Percentiles rank a stretch among this genome's conserved stretches.
phyloP scores from a whole-genome alignment of 2,888 invertebrate genomes.

The Xylophagus ater region DNA sequence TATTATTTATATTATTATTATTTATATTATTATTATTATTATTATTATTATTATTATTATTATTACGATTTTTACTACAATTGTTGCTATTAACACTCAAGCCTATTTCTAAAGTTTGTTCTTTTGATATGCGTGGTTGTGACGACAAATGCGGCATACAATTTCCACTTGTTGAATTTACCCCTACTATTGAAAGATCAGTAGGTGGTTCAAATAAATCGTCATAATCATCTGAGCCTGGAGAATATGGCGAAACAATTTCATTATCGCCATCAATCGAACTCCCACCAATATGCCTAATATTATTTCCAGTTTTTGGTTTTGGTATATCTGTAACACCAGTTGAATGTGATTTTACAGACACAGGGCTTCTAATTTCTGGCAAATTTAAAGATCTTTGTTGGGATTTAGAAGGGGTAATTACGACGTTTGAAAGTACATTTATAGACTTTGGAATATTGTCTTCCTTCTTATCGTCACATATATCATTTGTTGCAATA shows the following conservation, averaged over 20 bases:
- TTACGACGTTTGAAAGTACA: conserved; percentile 34
- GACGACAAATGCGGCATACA: background rate
- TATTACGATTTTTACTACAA: too few species aligned
- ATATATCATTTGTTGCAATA: background rate
- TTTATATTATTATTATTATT: background rate
- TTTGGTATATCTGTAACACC: conserved; percentile 21
- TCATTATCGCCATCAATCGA: conserved; percentile 51
- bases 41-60: too few species aligned
- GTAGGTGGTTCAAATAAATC: conserved; percentile 73
- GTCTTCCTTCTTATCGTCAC: conserved; percentile 1
- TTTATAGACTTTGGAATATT: conserved; percentile 23
- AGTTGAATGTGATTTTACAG: conserved; percentile 11
- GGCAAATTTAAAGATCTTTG: conserved; percentile 26
- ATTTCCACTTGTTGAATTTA: too few species aligned
- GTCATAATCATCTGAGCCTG: conserved; percentile 79
- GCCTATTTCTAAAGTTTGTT: too few species aligned
- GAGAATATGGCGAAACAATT: conserved; percentile 77
- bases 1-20: too few species aligned
- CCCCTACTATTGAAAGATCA: conserved; percentile 19
- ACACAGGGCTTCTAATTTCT: conserved; percentile 29
- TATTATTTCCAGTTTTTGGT: conserved; percentile 24
- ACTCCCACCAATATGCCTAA: conserved; percentile 19
- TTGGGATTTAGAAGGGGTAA: conserved; percentile 24
- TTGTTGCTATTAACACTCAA: background rate
- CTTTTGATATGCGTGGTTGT: background rate